Conservation (phyloP, 1,140 invertebrate genomes). For the Megalopta genalis region DNA sequence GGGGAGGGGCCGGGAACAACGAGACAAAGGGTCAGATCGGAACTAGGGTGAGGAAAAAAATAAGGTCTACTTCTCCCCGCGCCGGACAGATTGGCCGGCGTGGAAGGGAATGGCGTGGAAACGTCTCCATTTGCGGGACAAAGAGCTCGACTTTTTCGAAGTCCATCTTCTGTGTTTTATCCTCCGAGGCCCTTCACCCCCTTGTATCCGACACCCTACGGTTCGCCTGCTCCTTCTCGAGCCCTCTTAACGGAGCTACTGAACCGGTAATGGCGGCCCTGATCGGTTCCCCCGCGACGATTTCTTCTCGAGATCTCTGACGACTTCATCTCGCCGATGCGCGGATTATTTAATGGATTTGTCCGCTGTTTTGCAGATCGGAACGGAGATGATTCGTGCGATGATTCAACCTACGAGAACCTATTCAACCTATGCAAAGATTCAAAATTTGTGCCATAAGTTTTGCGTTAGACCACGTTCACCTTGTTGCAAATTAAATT, state of each 20-base stretch:
- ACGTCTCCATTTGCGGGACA: constrained; percentile 68
- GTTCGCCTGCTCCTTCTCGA: neutral
- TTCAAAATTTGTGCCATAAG: no score
- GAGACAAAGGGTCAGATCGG: constrained; percentile 48
- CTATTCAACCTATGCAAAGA: no score
- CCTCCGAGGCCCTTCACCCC: constrained; percentile 30
- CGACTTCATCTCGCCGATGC: neutral
- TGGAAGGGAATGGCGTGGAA: constrained; percentile 62
- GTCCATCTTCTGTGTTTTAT: constrained; percentile 61
- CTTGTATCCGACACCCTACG: neutral
- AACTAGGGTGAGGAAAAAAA: constrained; percentile 60
- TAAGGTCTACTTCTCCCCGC: constrained; percentile 63
- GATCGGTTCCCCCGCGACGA: neutral
- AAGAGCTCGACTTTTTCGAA: constrained; percentile 60
- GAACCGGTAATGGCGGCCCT: neutral
- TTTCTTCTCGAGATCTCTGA: neutral
- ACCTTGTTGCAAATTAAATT: no score
- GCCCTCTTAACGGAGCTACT: constrained; percentile 3
- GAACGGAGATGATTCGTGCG: neutral
- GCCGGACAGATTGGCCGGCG: constrained; percentile 38
- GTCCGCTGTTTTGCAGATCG: neutral
- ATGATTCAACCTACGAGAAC: no score
- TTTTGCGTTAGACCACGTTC: no score
- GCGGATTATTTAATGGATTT: neutral
- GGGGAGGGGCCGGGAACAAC: neutral